Evolutionary conservation across 64 coral and sea anemone genomes (phyloP), one percentile per base, ranked within the genome.

Genomic region (Montipora capricornis): DNA sequence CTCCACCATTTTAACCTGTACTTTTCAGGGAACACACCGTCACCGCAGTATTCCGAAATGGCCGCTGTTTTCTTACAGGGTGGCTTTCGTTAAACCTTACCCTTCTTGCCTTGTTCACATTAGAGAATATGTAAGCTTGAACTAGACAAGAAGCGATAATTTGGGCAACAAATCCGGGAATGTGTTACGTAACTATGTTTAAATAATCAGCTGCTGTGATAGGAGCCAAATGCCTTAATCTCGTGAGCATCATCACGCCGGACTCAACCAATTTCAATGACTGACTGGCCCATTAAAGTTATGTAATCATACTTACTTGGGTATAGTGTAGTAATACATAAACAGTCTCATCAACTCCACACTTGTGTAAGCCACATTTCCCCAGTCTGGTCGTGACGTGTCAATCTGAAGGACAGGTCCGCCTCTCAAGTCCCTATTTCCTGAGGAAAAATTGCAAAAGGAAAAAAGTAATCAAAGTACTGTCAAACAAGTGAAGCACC

Each of bases 301-400:
- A 74, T 37, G 24, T 52, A n/a, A 52, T 26, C 13, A 52, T 7
- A 57, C 96, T 98, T 81, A 99, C 98, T 79, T 96, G 45, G 95
- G 95, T 66, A 99, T 96, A 60, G 89, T 90, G 49, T 99, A 74
- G 51, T 96, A 94, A 67, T 99, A 99, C 92, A 99, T 94, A 8
- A 96, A 90, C 2, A 99, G 74, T 84, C 98, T 89, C 20, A 95
- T 88, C 1, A 99, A 14, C 48, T 96, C 98, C 13, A 96, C 85
- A 76, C 84, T 96, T 44, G 74, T 94, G 55, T 94, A 99, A 47
- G 96, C 85, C 3, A 92, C 80, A 90, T 95, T 95, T 4, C 67
- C 91, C 95, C 95, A 96, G 64, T 99, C 98, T 80, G 89, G 92
- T 68, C 91, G 75, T 17, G 95, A 89, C 47, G 75, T 84, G 48